Evolutionary conservation across 2,888 invertebrate genomes (phyloP), one percentile per base, ranked within the genome.

Genomic region (Notodonta dromedarius): DNA sequence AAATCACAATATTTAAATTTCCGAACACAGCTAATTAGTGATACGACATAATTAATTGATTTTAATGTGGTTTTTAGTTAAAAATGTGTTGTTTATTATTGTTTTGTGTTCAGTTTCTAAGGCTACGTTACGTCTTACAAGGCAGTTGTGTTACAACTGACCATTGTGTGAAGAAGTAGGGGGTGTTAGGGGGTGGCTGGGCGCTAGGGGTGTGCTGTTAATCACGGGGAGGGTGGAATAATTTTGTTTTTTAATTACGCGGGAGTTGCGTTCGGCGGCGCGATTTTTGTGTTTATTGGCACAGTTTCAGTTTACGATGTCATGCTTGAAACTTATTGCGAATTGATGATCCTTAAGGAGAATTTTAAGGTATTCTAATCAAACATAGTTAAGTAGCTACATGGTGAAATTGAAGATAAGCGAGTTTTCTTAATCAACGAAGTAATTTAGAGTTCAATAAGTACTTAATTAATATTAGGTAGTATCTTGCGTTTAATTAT

Each of bases 211-310:
- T 78, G 79, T 73, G 81, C 78, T 77, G 84, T 89, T 90, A 90
- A 91, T 91, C 89, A 91, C 86, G 76, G 67, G 74, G 81, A 77
- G 86, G 88, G 90, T 87, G 90, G 91, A 90, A 91, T 91, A 90
- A 89, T 90, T 89, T 90, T 88, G 87, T 87, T 89, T 93, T 91
- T 92, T 93, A 91, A 93, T 92, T 91, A 90, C 82, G 82, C 79
- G 78, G 76, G 78, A 85, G 71, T 90, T 90, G 91, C 90, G 90
- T 91, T 89, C 72, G 74, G 82, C 77, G 81, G 80, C 77, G 78
- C 75, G 79, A 80, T 65, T 82, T 78, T 78, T 78, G 76, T 79
- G 79, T 84, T 78, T 81, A 79, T 84, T 80, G 77, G 78, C 75
- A 77, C 74, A 77, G 77, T 82, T 83, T 58, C 61, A 65, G 76